Base-by-base conservation (phyloP, 2,797 vertebrate species). In the Merluccius polli region DNA sequence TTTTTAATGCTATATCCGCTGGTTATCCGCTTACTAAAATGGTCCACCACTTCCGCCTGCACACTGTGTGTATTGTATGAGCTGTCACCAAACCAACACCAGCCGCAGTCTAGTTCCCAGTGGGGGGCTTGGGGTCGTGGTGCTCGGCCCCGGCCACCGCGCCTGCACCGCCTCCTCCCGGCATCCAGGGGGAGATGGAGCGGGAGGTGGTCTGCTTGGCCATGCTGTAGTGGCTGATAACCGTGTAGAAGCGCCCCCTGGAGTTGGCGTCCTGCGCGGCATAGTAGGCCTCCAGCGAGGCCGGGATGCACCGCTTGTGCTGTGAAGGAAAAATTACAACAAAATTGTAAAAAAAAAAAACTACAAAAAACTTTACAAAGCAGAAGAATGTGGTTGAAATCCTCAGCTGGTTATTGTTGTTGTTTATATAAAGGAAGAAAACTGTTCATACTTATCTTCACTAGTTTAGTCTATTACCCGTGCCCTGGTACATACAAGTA, bases 141-240 rank as follows among this genome's bases (percentile, higher is more conserved):
- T 83, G 89, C 81, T 86, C 84, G 0, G 48, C 48, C 48, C 48
- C 48, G 7, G 48, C 18, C 21, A 85, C 88, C 84, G 86, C 91
- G 7, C 70, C 78, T 85, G 86, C 91, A 7, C 70, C 78, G 0
- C 93, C 92, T 32, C 94, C 95, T 6, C 95, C 96, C 0, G 97
- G 96, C 87, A 98, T 94, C 97, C 97, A 98, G 31, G 98, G 98
- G 1, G 97, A 96, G 72, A 98, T 95, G 0, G 97, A 97, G 85
- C 96, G 94, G 41, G 97, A 97, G 77, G 95, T 96, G 94, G 95
- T 98, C 94, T 99, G 98, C 95, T 98, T 98, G 91, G 97, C 97
- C 97, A 98, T 95, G 87, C 97, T 99, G 95, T 98, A 99, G 92
- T 99, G 98, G 92, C 98, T 99, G 93, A 99, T 98, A 92, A 99